A percentile compares a stretch with the other conserved stretches of the same genome.
Conservation (phyloP, 2,113 vertebrate genomes). For the Colossoma macropomum region DNA sequence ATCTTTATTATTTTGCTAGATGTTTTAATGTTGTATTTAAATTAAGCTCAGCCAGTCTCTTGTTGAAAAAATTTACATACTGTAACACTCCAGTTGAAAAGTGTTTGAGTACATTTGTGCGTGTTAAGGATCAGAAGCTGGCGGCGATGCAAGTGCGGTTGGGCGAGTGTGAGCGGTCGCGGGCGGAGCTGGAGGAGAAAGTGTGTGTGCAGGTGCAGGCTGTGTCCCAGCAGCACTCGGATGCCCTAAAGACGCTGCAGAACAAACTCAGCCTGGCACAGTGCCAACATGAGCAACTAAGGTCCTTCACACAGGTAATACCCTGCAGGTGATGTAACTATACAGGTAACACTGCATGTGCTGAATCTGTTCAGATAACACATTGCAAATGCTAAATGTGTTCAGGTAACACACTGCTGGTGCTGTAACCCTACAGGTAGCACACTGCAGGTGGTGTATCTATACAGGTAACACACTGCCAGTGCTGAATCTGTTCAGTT, state of each 20-base stretch:
- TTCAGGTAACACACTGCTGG: no score
- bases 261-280: constrained; percentile 76
- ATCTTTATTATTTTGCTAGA: neutral
- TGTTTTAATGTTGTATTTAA: neutral
- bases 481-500: no score
- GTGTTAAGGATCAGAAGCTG: constrained; percentile 79
- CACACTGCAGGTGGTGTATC: neutral
- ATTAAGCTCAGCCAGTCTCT: neutral
- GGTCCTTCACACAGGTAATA: constrained; percentile 84
- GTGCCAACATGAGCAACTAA: constrained; percentile 84
- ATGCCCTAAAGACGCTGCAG: constrained; percentile 81
- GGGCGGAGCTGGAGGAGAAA: constrained; percentile 80
- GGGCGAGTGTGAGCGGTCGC: constrained; percentile 75
- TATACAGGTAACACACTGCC: neutral
- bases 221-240: constrained; percentile 83
- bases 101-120: neutral
- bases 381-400: no score
- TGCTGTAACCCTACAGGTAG: neutral
- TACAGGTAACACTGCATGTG: neutral
- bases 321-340: neutral
- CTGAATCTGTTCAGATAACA: no score
- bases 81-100: neutral
- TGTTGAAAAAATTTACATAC: neutral
- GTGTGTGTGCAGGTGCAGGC: constrained; percentile 83
- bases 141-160: constrained; percentile 77